Evolutionary conservation across 2,888 invertebrate genomes (phyloP), one percentile per base, ranked within the genome.

Genomic region (Dicyrtoma fusca): DNA sequence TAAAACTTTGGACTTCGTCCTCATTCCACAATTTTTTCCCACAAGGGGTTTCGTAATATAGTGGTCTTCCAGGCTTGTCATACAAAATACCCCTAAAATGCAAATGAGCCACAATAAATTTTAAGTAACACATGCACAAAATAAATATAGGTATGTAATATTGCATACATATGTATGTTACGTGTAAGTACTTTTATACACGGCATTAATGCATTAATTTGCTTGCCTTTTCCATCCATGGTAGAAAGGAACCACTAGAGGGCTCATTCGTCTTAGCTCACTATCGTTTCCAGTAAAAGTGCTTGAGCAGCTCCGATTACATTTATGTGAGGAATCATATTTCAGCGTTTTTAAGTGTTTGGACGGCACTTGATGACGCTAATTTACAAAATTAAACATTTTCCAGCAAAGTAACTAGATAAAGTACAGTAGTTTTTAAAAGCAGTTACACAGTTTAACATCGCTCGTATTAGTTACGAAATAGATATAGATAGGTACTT

Each of bases 1-100:
- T 85, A 84, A 93, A 97, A 0, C 83, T 82, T 82, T 91, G 92
- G 14, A 96, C 85, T 82, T 95, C 95, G 11, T 86, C 84, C 84
- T 91, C 87, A 81, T 84, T 87, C 21, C 94, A 88, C 69, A 96
- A 81, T 14, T 91, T 87, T 0, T 92, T 87, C 0, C 95, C 95
- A 85, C 97, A 97, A 0, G 97, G 97, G 0, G 92, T 89, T 68
- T 83, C 82, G 80, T 88, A 88, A 59, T 84, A 81, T 13, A 87
- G 82, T n/a, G 78, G 74, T 4, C 71, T 44, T 10, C 73, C 55
- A 25, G 75, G 73, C 2, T 51, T 47, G 83, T 88, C 85, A 83
- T 86, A n/a, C n/a, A 57, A 81, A 26, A 84, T 81, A 74, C 84
- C 82, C 76, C 85, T 85, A 5, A 13, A 21, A 57, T 23, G 23